Evolutionary conservation across 2,113 vertebrate species (phyloP), one percentile per base, ranked within the genome.

Genomic region (Protomyctophum bolini): DNA sequence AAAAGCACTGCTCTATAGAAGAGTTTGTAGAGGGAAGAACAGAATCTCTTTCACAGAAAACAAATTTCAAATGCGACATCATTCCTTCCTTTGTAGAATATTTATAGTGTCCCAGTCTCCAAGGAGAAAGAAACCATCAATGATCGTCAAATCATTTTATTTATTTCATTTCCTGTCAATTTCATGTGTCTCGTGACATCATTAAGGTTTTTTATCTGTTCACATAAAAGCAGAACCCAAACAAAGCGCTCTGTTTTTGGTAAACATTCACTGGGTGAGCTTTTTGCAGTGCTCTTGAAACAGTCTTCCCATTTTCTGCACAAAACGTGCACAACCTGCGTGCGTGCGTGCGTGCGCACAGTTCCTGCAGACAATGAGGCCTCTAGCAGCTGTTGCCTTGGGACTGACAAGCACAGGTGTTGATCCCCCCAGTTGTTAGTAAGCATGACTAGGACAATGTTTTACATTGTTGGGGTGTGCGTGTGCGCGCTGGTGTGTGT

Each of bases 361-460:
- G 14, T 66, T 29, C 15, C 14, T 47, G 3, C 48, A 29, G 55
- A 81, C 83, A 79, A 76, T 76, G 56, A 79, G 73, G 79, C 81
- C 45, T 63, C 69, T 69, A 73, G 83, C 90, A 91, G 90, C 90
- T 92, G 92, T 86, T 86, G 72, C 70, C 57, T 68, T 62, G 66
- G 65, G 90, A 93, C 82, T 89, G 91, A 89, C 83, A 66, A 48
- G 76, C 85, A 77, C 92, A 92, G 91, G 92, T 93, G 91, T 87
- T 83, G 70, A 63, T 10, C 49, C 60, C 12, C 73, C 73, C 85
- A 88, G 84, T 82, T 90, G 89, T 87, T 88, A 68, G 65, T 76
- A 72, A 60, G 51, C 81, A 76, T 84, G 33, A 41, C 5, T 41
- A 41, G 33, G 33, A 41, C 33, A 41, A 41, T 41, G 33, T 41